A percentile compares a stretch with the other conserved stretches of the same genome.
phyloP scores from a whole-genome alignment of 2,888 invertebrate genomes.

The Iphiclides podalirius region DNA sequence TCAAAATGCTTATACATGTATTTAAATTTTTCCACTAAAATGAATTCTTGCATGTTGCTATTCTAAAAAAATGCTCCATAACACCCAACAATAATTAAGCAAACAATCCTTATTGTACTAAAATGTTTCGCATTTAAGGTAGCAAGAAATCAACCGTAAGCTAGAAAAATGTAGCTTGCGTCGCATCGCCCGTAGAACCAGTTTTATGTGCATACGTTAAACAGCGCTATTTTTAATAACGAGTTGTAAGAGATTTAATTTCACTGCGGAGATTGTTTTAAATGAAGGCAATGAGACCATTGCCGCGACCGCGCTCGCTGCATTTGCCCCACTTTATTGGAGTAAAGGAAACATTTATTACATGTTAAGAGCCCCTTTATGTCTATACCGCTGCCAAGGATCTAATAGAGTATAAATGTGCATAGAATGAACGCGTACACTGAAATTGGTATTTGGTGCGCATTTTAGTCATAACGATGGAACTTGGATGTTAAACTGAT shows the following conservation, averaged over 20 bases:
- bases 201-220: conserved; percentile 23
- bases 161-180: conserved; percentile 17
- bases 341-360: conserved; percentile 67
- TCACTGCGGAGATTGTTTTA: conserved; percentile 52
- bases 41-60: no score
- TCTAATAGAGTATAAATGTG: conserved; percentile 46
- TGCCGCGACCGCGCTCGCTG: conserved; percentile 39
- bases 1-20: no score
- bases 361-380: conserved; percentile 65
- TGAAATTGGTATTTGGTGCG: conserved; percentile 23
- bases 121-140: conserved; percentile 9
- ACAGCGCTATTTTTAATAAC: conserved; percentile 25
- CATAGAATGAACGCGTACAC: conserved; percentile 36
- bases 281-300: conserved; percentile 58
- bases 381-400: conserved; percentile 60
- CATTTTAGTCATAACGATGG: no score
- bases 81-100: conserved; percentile 1
- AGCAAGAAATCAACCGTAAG: conserved; percentile 15
- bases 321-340: conserved; percentile 58
- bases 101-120: conserved; percentile 11
- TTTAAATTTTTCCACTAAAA: no score
- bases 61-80: background rate
- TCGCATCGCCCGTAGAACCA: conserved; percentile 14
- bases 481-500: no score
- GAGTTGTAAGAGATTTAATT: conserved; percentile 33